Evolutionary conservation across 2,888 invertebrate species (phyloP).

Genomic region (Apantesis nais): DNA sequence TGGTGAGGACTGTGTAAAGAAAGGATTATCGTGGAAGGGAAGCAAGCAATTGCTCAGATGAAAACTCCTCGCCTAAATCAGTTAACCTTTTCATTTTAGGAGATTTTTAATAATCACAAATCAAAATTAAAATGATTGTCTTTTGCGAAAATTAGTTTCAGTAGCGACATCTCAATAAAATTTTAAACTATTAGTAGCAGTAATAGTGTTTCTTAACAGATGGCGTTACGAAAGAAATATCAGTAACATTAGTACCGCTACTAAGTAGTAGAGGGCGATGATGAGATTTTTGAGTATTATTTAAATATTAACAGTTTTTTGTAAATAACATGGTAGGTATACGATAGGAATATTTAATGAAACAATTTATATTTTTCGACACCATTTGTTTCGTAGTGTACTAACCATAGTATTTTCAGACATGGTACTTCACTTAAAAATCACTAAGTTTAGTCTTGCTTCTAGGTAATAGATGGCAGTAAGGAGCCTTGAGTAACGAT

Average conservation of each 20-base stretch:
- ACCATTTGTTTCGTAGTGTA: not conserved
- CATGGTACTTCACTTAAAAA: conserved; percentile 23
- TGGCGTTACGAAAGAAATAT: conserved; percentile 19
- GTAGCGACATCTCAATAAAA: conserved; percentile 33
- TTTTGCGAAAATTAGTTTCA: not conserved
- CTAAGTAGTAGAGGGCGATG: not conserved
- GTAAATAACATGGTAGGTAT: too few relatives aligned
- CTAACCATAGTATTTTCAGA: conserved; percentile 19
- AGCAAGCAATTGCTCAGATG: too few relatives aligned
- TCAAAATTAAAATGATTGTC: too few relatives aligned
- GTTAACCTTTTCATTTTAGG: too few relatives aligned
- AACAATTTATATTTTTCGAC: too few relatives aligned
- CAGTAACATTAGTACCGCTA: not conserved
- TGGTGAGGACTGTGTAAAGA: too few relatives aligned
- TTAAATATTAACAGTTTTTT: too few relatives aligned
- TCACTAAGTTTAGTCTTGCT: not conserved
- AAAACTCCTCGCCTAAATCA: too few relatives aligned
- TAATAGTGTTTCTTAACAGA: conserved; percentile 25
- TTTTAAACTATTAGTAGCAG: not conserved
- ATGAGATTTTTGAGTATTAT: not conserved
- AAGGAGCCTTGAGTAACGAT: too few relatives aligned
- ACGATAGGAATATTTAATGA: too few relatives aligned
- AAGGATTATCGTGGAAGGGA: too few relatives aligned
- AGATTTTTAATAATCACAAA: too few relatives aligned
- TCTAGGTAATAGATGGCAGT: not conserved